Base-by-base conservation (phyloP, 2,888 invertebrate species). In the Lasius platythorax region DNA sequence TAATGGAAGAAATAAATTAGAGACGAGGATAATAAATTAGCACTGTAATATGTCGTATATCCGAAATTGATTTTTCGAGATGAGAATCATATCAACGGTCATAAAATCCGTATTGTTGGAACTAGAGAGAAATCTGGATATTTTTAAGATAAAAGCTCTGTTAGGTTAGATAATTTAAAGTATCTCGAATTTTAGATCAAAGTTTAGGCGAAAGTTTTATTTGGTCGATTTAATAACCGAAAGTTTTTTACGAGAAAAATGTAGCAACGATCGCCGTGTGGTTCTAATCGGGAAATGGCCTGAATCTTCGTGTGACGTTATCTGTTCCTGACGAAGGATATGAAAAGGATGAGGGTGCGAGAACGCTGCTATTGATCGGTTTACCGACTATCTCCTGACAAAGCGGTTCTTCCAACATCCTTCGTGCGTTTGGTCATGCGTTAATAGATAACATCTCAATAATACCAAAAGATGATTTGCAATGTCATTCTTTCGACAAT, bases 401-500 rank as follows among this genome's bases (percentile, higher is more conserved):
- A 70, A 70, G 53, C 53, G 33, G 12, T 70, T 33, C 53, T 33
- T 33, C 18, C 53, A 70, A 70, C 70, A 67, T 72, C 85, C 87
- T 87, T 88, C 87, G 67, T 75, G 88, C 87, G 88, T 84, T 88
- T 91, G 92, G 90, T 91, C 93, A 92, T 91, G 92, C 91, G 93
- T 93, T 92, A 93, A 92, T 91, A 92, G 93, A 93, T 93, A 93
- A 92, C 89, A 53, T 50, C 53, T 53, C 50, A 53, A 33, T 70
- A 53, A 70, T 70, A 50, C 12, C 9, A n/a, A n/a, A 40, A 66
- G 9, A 53, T n/a, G 30, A 70, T 37, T 70, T 70, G 18, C 53
- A 67, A 8, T 43, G 50, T 53, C 53, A 33, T 53, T 70, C 70
- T 70, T 70, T 33, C n/a, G 33, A n/a, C 33, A 70, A 70, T 53